Percentiles rank a stretch among this genome's conserved stretches.
These are phyloP conservation scores for Drosophila fuyamai DNA, from an alignment of 1,140 invertebrate genomes.

Conservation along the genomic window DNA sequence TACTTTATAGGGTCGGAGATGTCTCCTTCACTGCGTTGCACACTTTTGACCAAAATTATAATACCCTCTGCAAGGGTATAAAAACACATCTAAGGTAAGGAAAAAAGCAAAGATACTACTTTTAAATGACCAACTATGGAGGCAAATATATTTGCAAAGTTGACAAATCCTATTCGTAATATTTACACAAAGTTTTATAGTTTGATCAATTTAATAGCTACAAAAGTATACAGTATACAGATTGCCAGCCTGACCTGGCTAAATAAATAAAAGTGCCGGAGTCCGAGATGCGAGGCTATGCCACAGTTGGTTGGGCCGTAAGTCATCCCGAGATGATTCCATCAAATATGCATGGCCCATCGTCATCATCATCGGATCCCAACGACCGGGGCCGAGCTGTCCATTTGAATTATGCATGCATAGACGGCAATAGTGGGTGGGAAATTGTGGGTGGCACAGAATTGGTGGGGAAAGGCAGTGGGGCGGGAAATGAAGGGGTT, in stretches of 20 bases:
- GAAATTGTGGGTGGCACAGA: neutral
- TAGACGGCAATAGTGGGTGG: constrained; percentile 12
- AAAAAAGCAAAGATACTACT: too few species aligned
- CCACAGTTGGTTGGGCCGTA: constrained; percentile 19
- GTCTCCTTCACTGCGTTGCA: too few species aligned
- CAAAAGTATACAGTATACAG: too few species aligned
- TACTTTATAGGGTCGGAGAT: too few species aligned
- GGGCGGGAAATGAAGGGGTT: constrained; percentile 13
- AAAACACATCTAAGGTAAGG: too few species aligned
- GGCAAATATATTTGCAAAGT: too few species aligned
- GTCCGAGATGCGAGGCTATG: constrained; percentile 2
- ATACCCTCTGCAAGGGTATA: too few species aligned
- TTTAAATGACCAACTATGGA: too few species aligned
- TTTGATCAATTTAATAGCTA: neutral
- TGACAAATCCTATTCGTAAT: too few species aligned
- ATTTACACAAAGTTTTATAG: neutral
- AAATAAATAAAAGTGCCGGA: constrained; percentile 7
- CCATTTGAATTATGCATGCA: constrained; percentile 60
- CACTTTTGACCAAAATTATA: too few species aligned
- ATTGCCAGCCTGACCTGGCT: neutral
- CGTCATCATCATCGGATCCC: constrained; percentile 21
- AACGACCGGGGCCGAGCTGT: constrained; percentile 10
- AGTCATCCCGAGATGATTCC: constrained; percentile 38
- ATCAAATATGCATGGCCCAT: constrained; percentile 53
- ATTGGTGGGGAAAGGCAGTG: neutral